These are phyloP conservation scores for Hemaris fuciformis DNA, from an alignment of 2,888 invertebrate species.

Conservation along the genomic window DNA sequence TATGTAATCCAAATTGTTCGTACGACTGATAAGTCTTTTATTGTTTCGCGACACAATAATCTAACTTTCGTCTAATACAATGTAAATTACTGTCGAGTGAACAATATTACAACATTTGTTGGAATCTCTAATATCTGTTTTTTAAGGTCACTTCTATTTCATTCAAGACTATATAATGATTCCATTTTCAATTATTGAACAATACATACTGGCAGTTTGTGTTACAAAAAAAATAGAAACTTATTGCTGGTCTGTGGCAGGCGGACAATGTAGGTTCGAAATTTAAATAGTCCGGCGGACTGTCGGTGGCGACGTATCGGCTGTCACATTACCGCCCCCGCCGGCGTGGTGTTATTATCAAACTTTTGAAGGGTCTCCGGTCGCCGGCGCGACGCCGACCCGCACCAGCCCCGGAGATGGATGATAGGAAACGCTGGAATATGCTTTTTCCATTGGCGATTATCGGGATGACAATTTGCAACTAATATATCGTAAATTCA, in stretches of 20 bases:
- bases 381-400: conserved; percentile 66
- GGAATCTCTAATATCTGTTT: too few relatives aligned
- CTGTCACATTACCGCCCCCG: conserved; percentile 76
- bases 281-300: conserved; percentile 59
- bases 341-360: conserved; percentile 72
- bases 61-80: too few relatives aligned
- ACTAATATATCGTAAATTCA: too few relatives aligned
- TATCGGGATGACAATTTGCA: neutral
- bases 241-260: conserved; percentile 25
- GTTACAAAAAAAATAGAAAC: neutral
- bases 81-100: too few relatives aligned
- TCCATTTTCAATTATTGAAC: neutral
- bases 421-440: conserved; percentile 39
- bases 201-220: neutral
- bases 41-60: too few relatives aligned
- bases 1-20: too few relatives aligned
- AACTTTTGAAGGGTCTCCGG: conserved; percentile 80
- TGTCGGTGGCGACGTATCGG: conserved; percentile 76
- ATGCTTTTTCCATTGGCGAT: conserved; percentile 24
- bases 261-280: conserved; percentile 49
- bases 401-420: conserved; percentile 42
- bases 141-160: too few relatives aligned
- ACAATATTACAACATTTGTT: too few relatives aligned
- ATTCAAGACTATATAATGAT: too few relatives aligned
- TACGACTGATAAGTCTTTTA: too few relatives aligned